Conservation (phyloP, 2,797 vertebrate genomes). For the Protonibea diacanthus region DNA sequence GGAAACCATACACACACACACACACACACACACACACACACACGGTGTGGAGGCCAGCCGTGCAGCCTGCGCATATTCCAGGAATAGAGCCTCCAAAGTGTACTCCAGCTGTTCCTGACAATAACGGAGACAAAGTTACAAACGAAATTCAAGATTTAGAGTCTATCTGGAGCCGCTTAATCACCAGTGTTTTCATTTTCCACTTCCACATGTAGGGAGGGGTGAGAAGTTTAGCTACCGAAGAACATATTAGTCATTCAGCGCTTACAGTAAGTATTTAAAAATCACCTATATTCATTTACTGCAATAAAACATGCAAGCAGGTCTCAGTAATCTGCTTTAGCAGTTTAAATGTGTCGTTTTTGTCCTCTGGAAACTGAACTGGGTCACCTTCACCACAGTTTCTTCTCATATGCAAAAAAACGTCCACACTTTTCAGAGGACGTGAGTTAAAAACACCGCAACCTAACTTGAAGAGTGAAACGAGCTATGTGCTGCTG, state of each 20-base stretch:
- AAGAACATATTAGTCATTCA: neutral
- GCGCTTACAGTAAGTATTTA: neutral
- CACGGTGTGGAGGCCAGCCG: neutral
- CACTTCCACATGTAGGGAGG: slow-evolving; percentile 21
- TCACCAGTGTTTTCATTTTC: slow-evolving; percentile 43
- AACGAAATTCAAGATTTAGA: neutral
- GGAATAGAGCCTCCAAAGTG: slow-evolving; percentile 34
- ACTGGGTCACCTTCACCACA: neutral
- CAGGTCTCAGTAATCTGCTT: neutral
- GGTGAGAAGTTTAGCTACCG: neutral
- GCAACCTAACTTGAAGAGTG: neutral
- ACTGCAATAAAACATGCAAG: neutral
- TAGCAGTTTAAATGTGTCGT: neutral
- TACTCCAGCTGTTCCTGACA: slow-evolving; percentile 23
- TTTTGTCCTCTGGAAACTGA: neutral
- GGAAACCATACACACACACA: slow-evolving; percentile 6
- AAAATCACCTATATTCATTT: neutral
- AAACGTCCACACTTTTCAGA: neutral
- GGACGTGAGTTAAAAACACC: neutral
- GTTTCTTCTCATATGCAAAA: neutral
- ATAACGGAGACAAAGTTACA: neutral
- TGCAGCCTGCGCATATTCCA: slow-evolving; percentile 30
- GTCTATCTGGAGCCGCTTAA: neutral
- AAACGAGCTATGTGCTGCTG: neutral
- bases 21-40: neutral